phyloP scores from a whole-genome alignment of 2,888 invertebrate genomes.

The Polyommatus icarus region DNA sequence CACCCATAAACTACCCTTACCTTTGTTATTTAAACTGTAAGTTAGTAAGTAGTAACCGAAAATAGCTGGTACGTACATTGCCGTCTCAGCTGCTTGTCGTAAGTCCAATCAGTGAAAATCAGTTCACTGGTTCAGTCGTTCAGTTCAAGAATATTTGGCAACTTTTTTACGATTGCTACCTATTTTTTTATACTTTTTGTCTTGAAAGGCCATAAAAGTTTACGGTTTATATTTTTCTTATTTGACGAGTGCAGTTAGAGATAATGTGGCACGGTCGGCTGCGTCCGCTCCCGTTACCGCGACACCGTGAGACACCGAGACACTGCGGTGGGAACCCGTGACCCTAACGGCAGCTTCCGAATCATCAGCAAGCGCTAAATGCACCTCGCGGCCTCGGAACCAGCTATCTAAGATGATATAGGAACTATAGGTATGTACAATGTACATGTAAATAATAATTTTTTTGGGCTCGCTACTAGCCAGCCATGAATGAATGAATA shows the following conservation, averaged over 20 bases:
- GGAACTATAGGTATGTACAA: too few species aligned
- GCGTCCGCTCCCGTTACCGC: constrained; percentile 4
- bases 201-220: not conserved
- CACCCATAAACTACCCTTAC: too few species aligned
- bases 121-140: not conserved
- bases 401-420: too few species aligned
- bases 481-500: too few species aligned
- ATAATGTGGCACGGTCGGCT: not conserved
- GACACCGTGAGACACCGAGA: constrained; percentile 13
- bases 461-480: too few species aligned
- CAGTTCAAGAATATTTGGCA: not conserved
- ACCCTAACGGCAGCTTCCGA: constrained; percentile 21
- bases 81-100: not conserved
- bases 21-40: too few species aligned
- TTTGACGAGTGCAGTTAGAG: not conserved
- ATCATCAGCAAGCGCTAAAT: not conserved
- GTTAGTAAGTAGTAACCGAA: too few species aligned
- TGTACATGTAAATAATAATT: too few species aligned
- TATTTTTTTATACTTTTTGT: not conserved
- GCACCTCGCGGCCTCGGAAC: too few species aligned
- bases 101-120: not conserved
- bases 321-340: not conserved
- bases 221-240: constrained; percentile 13
- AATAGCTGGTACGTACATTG: too few species aligned
- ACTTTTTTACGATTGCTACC: too few species aligned